Evolutionary conservation across 2,113 vertebrate genomes (phyloP).

Genomic region (Hucho hucho): DNA sequence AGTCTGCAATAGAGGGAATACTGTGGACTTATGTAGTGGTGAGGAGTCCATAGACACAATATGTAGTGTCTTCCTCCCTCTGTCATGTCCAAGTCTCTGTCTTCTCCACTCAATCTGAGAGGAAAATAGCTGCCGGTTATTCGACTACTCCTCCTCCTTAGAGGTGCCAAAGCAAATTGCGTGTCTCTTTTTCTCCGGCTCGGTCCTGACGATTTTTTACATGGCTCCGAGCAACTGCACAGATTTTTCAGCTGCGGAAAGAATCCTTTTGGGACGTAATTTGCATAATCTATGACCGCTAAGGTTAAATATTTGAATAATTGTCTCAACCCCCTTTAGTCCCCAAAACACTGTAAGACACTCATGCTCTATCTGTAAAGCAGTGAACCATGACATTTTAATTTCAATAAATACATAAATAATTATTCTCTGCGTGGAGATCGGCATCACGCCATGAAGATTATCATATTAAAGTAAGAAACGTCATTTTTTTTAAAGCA

Average conservation of each 20-base stretch:
- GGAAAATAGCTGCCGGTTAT: too few relatives aligned
- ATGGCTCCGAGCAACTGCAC: neutral
- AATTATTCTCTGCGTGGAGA: conserved; percentile 7
- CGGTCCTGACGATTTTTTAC: too few relatives aligned
- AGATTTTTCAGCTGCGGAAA: neutral
- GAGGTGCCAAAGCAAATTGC: too few relatives aligned
- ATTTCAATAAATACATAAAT: conserved; percentile 25
- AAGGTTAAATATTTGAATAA: conserved; percentile 7
- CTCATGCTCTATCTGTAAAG: conserved; percentile 11
- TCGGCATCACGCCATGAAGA: conserved; percentile 1
- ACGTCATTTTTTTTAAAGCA: neutral
- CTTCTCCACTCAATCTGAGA: too few relatives aligned
- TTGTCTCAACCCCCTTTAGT: conserved; percentile 6
- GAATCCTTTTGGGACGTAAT: neutral
- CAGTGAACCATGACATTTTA: conserved; percentile 10
- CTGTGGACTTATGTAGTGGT: too few relatives aligned
- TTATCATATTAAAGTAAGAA: neutral
- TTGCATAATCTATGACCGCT: conserved; percentile 5
- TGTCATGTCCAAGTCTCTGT: too few relatives aligned
- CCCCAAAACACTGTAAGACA: neutral
- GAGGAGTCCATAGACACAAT: too few relatives aligned
- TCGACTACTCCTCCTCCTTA: too few relatives aligned
- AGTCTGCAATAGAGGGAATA: too few relatives aligned
- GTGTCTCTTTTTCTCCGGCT: too few relatives aligned
- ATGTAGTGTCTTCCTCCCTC: too few relatives aligned